phyloP scores from a whole-genome alignment of 2,797 vertebrate species.

The Hemibagrus guttatus region DNA sequence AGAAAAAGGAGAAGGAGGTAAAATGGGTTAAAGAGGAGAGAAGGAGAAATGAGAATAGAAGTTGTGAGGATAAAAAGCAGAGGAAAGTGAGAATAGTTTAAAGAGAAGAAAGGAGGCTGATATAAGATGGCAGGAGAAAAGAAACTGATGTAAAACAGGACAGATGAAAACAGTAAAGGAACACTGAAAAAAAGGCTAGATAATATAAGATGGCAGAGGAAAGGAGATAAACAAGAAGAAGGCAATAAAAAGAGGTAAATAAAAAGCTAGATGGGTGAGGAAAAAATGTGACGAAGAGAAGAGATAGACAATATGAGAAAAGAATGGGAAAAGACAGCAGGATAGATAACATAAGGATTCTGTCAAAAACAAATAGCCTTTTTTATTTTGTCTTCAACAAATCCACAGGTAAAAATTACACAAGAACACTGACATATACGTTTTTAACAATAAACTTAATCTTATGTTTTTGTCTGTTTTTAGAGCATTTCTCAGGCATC shows the following conservation, averaged over 20 bases:
- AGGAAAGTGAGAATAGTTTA: not conserved
- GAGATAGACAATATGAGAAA: slow-evolving; percentile 31
- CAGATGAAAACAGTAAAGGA: not conserved
- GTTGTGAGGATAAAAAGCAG: not conserved
- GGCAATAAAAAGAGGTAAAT: slow-evolving; percentile 9
- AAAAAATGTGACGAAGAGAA: slow-evolving; percentile 24
- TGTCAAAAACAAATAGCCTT: not conserved
- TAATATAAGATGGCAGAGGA: slow-evolving; percentile 21
- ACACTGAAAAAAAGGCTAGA: not conserved
- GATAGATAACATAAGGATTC: not conserved
- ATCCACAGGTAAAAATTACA: not conserved
- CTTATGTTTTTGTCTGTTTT: not conserved
- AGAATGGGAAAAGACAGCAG: slow-evolving; percentile 4
- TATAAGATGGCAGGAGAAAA: not conserved
- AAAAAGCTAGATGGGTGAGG: slow-evolving; percentile 5
- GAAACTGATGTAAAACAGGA: not conserved
- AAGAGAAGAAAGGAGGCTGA: not conserved
- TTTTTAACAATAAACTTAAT: not conserved
- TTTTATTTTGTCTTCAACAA: not conserved
- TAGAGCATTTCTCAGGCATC: not conserved
- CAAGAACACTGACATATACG: not conserved
- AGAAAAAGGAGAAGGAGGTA: not conserved
- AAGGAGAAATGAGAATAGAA: not conserved
- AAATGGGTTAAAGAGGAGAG: not conserved
- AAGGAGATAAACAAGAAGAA: not conserved